Conservation (phyloP, 2,888 invertebrate genomes). For the Pollenia angustigena region DNA sequence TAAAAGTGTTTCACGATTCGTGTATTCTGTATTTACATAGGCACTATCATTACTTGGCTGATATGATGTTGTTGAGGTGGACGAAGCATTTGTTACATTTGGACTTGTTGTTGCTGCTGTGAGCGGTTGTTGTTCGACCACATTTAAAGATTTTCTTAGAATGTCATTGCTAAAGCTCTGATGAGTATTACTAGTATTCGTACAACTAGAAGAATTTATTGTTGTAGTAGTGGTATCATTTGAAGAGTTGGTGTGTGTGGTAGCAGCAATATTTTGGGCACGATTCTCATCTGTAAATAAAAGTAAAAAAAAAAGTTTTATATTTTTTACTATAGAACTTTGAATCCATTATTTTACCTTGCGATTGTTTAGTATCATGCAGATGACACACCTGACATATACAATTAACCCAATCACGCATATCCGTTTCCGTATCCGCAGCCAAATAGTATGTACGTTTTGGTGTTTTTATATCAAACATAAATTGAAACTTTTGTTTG, state of each 20-base stretch:
- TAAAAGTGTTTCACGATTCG: slow-evolving; percentile 82
- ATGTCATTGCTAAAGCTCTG: slow-evolving; percentile 73
- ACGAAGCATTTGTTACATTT: slow-evolving; percentile 28
- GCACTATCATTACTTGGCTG: slow-evolving; percentile 76
- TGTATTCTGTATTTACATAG: slow-evolving; percentile 83
- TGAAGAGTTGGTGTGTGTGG: slow-evolving; percentile 77
- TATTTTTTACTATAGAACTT: slow-evolving; percentile 5
- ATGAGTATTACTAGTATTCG: slow-evolving; percentile 62
- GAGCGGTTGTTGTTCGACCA: slow-evolving; percentile 67
- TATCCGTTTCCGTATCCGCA: slow-evolving; percentile 95
- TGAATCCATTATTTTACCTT: slow-evolving; percentile 75
- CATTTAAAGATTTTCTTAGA: slow-evolving; percentile 65
- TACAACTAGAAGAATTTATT: slow-evolving; percentile 78
- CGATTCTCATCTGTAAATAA: slow-evolving; percentile 78
- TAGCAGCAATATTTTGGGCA: slow-evolving; percentile 77
- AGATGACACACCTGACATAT: slow-evolving; percentile 96
- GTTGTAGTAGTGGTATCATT: slow-evolving; percentile 77
- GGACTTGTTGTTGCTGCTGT: slow-evolving; percentile 43
- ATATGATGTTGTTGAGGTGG: slow-evolving; percentile 35
- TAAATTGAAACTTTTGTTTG: slow-evolving; percentile 91
- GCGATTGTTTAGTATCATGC: slow-evolving; percentile 86
- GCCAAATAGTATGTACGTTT: slow-evolving; percentile 96
- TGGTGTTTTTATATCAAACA: slow-evolving; percentile 95
- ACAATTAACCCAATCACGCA: slow-evolving; percentile 97
- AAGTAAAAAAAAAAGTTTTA: slow-evolving; percentile 20